Conservation (phyloP, 2,113 vertebrate genomes). For the Platycercus adscitus region DNA sequence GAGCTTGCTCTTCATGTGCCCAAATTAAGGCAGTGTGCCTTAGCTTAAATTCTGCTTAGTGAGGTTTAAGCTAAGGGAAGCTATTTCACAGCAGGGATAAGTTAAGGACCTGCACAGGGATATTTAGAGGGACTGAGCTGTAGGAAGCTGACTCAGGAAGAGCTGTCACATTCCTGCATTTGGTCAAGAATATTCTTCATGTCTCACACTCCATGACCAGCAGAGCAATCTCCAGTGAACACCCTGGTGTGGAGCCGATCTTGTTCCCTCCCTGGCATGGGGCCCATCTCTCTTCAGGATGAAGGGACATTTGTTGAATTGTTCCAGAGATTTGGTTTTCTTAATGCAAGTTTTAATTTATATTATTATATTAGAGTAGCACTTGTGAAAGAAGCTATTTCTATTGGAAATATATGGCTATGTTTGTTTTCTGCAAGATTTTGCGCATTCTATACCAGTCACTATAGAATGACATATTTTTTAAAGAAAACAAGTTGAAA, state of each 20-base stretch:
- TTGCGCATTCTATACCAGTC: background rate
- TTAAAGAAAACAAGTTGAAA: background rate
- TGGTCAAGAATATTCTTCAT: background rate
- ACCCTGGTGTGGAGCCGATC: background rate
- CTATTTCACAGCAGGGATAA: background rate
- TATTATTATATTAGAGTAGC: background rate
- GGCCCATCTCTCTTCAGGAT: background rate
- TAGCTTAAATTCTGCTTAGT: conserved; percentile 1
- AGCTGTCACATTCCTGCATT: accelerated
- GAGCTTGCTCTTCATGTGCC: background rate
- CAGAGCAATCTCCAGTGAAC: background rate
- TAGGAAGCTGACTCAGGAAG: background rate
- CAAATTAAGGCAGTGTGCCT: background rate
- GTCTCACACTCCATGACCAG: accelerated
- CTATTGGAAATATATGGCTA: background rate
- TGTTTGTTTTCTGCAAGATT: background rate
- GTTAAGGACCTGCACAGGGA: background rate
- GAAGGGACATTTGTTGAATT: background rate
- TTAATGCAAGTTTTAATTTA: background rate
- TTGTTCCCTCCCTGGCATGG: accelerated
- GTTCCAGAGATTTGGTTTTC: background rate
- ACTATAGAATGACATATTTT: background rate
- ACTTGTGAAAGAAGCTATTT: background rate
- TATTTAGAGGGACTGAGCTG: background rate
- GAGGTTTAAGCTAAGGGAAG: conserved; percentile 7